Percentiles rank a stretch among this genome's conserved stretches.
These are phyloP conservation scores for Mallateleia sp. DNA, from an alignment of 2,888 invertebrate genomes.

Conservation along the genomic window DNA sequence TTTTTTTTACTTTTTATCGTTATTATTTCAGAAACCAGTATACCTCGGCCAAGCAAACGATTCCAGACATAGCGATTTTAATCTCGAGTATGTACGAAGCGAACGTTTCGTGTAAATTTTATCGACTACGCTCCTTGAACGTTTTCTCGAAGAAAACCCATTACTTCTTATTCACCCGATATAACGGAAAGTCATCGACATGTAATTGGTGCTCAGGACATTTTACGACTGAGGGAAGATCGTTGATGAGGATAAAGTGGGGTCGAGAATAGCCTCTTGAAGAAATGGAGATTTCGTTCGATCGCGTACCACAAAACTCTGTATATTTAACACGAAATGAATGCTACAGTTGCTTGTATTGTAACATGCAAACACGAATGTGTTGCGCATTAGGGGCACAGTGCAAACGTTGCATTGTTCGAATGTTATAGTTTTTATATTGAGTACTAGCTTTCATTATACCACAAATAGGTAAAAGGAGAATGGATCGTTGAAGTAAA, in stretches of 20 bases:
- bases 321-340: slow-evolving; percentile 55
- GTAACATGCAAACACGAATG: slow-evolving; percentile 37
- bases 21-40: slow-evolving; percentile 69
- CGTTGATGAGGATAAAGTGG: slow-evolving; percentile 78
- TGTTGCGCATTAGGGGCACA: background rate
- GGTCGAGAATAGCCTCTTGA: slow-evolving; percentile 73
- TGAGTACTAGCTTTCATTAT: background rate
- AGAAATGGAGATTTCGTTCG: slow-evolving; percentile 76
- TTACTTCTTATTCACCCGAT: slow-evolving; percentile 76
- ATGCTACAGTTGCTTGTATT: slow-evolving; percentile 32
- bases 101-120: slow-evolving; percentile 73
- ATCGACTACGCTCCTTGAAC: slow-evolving; percentile 64
- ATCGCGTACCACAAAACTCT: slow-evolving; percentile 64
- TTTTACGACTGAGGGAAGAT: slow-evolving; percentile 76
- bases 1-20: slow-evolving; percentile 66
- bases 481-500: background rate
- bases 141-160: slow-evolving; percentile 68
- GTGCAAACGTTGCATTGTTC: slow-evolving; percentile 15
- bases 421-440: background rate
- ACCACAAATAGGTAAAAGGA: background rate
- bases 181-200: slow-evolving; percentile 77
- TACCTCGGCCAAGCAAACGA: slow-evolving; percentile 54
- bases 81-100: slow-evolving; percentile 66
- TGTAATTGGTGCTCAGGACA: slow-evolving; percentile 78
- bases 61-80: slow-evolving; percentile 69